Evolutionary conservation across 2,797 vertebrate species (phyloP), one percentile per base, ranked within the genome.

Genomic region (Spinus olivaceus): DNA sequence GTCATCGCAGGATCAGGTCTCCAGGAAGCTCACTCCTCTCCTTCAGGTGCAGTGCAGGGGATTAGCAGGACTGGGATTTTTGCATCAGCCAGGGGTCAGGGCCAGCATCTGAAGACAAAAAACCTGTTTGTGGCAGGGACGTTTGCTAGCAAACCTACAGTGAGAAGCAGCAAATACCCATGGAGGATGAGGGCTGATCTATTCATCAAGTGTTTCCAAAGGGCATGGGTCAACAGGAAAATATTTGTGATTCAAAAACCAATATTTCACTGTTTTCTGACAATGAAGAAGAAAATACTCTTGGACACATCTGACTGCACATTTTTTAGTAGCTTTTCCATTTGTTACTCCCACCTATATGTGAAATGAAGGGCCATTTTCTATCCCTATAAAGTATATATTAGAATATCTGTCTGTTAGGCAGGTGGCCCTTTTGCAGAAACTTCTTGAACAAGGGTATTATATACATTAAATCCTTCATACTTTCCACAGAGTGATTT

Each of bases 281-380:
- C 18, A 64, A 10, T 25, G 21, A 16, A 66, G 39, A 90, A 85
- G 54, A 69, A 85, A 87, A 60, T 69, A 71, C 4, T 81, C 23
- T 37, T 46, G 21, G 33, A 37, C 33, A 66, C 4, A 30, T 54
- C 50, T 76, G 50, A 47, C 24, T 60, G 7, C 21, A 46, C 9
- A 12, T 23, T 44, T 88, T 95, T 88, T 60, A 72, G 15, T 3
- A 4, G 3, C 12, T 84, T 91, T 88, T 81, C 49, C 13, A 27
- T 64, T 60, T 61, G 7, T 39, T 72, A 57, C 3, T 80, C 5
- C 2, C 2, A 0, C n/a, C 2, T 1, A 0, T 49, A 41, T 18
- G 14, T 32, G 21, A 71, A 67, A 81, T n/a, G 23, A 88, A 88
- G 42, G 50, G 21, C 12, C 8, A 27, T 56, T 74, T 94, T 88